Evolutionary conservation across 2,113 vertebrate genomes (phyloP).

Genomic region (Scartelaos histophorus): DNA sequence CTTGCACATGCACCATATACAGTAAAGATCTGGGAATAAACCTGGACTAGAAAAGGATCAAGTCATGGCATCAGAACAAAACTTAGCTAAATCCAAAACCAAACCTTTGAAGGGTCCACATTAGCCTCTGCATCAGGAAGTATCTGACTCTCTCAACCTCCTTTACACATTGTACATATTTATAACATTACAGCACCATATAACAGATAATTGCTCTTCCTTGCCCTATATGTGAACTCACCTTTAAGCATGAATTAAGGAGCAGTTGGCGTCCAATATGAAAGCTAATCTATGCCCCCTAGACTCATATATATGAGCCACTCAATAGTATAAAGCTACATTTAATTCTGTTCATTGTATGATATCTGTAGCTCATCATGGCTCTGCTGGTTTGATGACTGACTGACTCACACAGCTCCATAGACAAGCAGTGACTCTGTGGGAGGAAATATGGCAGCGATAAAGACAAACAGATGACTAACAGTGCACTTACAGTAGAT

Average conservation of each 20-base stretch:
- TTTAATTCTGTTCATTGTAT: slow-evolving; percentile 3
- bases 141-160: neutral
- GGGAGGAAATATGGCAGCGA: slow-evolving; percentile 21
- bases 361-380: neutral
- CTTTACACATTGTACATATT: slow-evolving; percentile 26
- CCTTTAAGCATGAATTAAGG: slow-evolving; percentile 13
- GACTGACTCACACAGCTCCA: slow-evolving; percentile 38
- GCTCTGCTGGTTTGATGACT: slow-evolving; percentile 15
- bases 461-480: slow-evolving; percentile 33
- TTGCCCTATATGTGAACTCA: slow-evolving; percentile 49
- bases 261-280: slow-evolving; percentile 10
- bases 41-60: too few species aligned
- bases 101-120: slow-evolving; percentile 1
- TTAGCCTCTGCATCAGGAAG: neutral
- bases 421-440: slow-evolving; percentile 28
- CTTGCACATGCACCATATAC: too few species aligned
- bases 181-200: slow-evolving; percentile 32
- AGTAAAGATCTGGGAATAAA: too few species aligned
- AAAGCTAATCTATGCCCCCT: slow-evolving; percentile 14
- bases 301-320: neutral
- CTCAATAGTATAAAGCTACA: slow-evolving; percentile 17
- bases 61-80: too few species aligned
- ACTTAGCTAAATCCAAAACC: neutral
- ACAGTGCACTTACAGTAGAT: slow-evolving; percentile 10
- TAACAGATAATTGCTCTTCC: slow-evolving; percentile 44